Conservation (phyloP, 1,140 invertebrate genomes). For the Lasioglossum baleicum region DNA sequence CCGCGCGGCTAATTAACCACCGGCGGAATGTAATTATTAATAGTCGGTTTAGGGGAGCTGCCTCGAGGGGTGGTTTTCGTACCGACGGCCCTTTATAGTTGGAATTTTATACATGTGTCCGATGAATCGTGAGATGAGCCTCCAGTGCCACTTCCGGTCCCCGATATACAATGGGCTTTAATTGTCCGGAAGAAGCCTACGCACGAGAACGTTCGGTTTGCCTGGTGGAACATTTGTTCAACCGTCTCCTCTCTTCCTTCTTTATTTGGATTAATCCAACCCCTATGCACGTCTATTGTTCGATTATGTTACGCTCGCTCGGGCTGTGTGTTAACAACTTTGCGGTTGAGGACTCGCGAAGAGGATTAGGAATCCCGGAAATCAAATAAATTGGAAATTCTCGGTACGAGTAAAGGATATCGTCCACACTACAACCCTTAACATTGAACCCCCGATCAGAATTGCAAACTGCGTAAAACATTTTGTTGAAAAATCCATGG, state of each 20-base stretch:
- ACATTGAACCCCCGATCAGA: too few relatives aligned
- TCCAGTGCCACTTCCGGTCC: slow-evolving; percentile 34
- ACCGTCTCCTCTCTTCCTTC: background rate
- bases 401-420: too few relatives aligned
- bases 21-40: slow-evolving; percentile 25
- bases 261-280: slow-evolving; percentile 8
- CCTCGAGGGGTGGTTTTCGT: background rate
- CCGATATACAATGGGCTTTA: slow-evolving; percentile 48
- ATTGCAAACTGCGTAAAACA: too few relatives aligned
- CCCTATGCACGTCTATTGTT: background rate
- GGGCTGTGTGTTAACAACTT: background rate
- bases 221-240: slow-evolving; percentile 28
- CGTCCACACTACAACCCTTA: too few relatives aligned
- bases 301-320: background rate
- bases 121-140: slow-evolving; percentile 44
- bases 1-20: slow-evolving; percentile 16
- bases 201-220: background rate
- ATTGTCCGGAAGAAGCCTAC: slow-evolving; percentile 56
- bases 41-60: background rate
- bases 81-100: background rate
- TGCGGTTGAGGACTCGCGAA: too few relatives aligned
- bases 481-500: too few relatives aligned
- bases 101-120: background rate
- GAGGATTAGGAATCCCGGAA: too few relatives aligned
- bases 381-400: too few relatives aligned